These are phyloP conservation scores for Sminthurides aquaticus DNA, from an alignment of 2,888 invertebrate species.

Conservation along the genomic window DNA sequence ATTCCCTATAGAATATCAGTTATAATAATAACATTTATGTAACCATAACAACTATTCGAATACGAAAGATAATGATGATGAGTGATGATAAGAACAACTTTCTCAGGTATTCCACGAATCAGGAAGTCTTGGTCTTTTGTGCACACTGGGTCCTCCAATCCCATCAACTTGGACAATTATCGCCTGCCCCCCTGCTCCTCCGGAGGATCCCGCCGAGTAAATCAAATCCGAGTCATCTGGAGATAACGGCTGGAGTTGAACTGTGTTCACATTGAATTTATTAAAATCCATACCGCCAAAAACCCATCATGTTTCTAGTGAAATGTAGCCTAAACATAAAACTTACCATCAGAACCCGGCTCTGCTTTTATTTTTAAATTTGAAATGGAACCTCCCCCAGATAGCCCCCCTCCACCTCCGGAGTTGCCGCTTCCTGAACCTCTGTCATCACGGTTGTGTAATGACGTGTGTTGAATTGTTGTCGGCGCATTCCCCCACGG, in stretches of 20 bases:
- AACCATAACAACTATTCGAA: constrained; percentile 5
- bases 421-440: constrained; percentile 6
- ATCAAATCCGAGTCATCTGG: constrained; percentile 21
- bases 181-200: constrained; percentile 7
- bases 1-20: constrained; percentile 12
- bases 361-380: constrained; percentile 23
- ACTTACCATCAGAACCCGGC: constrained; percentile 22
- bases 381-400: constrained; percentile 12
- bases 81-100: background rate
- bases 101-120: constrained; percentile 26
- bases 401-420: constrained; percentile 12
- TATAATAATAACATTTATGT: constrained; percentile 1
- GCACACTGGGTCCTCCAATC: constrained; percentile 15
- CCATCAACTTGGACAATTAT: constrained; percentile 21
- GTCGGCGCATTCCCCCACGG: constrained; percentile 10
- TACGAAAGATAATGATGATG: constrained; percentile 6
- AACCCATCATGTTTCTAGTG: background rate
- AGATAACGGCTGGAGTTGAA: constrained; percentile 21
- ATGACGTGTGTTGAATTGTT: constrained; percentile 19
- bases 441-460: constrained; percentile 18
- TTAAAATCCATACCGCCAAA: no score
- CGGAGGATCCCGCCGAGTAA: constrained; percentile 17
- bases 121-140: constrained; percentile 23
- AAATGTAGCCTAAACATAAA: background rate
- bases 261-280: constrained; percentile 5